Conservation (phyloP, 2,888 invertebrate genomes). For the Apocheima hispidaria region DNA sequence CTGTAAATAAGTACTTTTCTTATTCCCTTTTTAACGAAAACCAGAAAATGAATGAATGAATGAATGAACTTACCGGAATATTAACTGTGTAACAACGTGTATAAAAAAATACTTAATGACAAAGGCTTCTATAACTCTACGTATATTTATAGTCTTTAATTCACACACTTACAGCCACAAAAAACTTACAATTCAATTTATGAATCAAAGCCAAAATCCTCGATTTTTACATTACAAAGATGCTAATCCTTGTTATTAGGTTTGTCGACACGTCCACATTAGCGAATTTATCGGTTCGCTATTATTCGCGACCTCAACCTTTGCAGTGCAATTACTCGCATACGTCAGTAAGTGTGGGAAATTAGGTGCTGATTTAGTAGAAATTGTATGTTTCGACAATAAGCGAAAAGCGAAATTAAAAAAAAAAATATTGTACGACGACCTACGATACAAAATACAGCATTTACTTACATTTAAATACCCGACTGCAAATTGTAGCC, state of each 20-base stretch:
- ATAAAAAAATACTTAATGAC: too few species aligned
- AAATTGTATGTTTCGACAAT: conserved; percentile 27
- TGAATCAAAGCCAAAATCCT: conserved; percentile 38
- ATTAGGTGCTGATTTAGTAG: conserved; percentile 58
- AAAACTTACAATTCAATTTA: conserved; percentile 10
- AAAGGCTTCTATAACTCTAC: too few species aligned
- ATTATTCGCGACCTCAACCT: conserved; percentile 57
- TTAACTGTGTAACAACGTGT: too few species aligned
- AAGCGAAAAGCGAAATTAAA: conserved; percentile 46
- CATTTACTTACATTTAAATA: too few species aligned
- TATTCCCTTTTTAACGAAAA: too few species aligned
- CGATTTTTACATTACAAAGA: conserved; percentile 40
- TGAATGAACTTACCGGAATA: not conserved
- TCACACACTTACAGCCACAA: conserved; percentile 1
- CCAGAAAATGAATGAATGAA: too few species aligned
- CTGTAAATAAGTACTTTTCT: too few species aligned
- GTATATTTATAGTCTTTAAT: not conserved
- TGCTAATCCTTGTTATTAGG: conserved; percentile 70
- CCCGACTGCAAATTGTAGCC: too few species aligned
- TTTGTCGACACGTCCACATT: conserved; percentile 72
- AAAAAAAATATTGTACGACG: too few species aligned
- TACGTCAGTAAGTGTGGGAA: conserved; percentile 75
- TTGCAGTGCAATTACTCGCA: conserved; percentile 62
- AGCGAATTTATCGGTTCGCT: conserved; percentile 69
- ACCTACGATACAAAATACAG: too few species aligned